phyloP scores from a whole-genome alignment of 1,140 invertebrate species.

The Druon quercuslanigerum region DNA sequence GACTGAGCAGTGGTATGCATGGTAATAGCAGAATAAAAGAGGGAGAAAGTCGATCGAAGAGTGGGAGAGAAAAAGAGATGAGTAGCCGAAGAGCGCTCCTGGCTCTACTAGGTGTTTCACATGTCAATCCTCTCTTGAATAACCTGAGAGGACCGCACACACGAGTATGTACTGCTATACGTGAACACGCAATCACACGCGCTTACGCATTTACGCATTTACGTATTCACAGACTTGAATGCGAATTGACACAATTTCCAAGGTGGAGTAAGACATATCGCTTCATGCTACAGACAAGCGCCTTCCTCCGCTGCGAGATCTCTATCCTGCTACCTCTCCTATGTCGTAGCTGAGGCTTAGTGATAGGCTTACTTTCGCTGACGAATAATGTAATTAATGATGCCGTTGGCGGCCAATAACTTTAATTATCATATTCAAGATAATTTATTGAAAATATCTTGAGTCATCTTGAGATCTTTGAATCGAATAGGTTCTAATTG shows the following conservation, averaged over 20 bases:
- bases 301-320: slow-evolving; percentile 43
- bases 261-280: slow-evolving; percentile 41
- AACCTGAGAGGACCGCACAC: slow-evolving; percentile 54
- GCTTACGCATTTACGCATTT: not conserved
- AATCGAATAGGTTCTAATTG: not conserved
- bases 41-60: slow-evolving; percentile 9
- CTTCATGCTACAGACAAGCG: slow-evolving; percentile 40
- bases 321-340: slow-evolving; percentile 48
- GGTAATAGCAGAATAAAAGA: slow-evolving; percentile 5
- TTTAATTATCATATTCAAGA: slow-evolving; percentile 29
- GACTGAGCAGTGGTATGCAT: slow-evolving; percentile 29
- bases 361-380: slow-evolving; percentile 41
- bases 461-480: not conserved
- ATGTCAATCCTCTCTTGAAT: slow-evolving; percentile 62
- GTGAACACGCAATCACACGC: not conserved
- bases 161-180: not conserved
- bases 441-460: not conserved
- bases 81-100: slow-evolving; percentile 46
- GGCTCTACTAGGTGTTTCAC: slow-evolving; percentile 57
- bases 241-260: slow-evolving; percentile 33
- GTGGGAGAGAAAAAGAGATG: slow-evolving; percentile 14
- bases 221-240: slow-evolving; percentile 9
- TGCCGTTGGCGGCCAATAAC: slow-evolving; percentile 45
- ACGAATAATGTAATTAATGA: slow-evolving; percentile 57
- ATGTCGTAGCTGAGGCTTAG: slow-evolving; percentile 54